A percentile compares a stretch with the other conserved stretches of the same genome.
Conservation (phyloP, 2,888 invertebrate genomes). For the Lepidocyrtoides sp. region DNA sequence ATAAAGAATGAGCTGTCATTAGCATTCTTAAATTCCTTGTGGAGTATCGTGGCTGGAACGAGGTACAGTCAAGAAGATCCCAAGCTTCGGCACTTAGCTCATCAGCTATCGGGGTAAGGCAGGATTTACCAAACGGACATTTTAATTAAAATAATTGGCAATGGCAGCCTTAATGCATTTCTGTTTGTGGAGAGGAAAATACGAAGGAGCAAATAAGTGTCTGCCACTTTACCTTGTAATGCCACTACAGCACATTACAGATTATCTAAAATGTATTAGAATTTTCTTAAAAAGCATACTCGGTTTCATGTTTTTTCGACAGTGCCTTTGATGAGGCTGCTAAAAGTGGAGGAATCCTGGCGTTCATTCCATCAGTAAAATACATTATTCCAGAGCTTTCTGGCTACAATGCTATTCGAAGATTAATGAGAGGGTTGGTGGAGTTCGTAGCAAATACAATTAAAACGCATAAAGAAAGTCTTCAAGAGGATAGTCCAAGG, state of each 20-base stretch:
- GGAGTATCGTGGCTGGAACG: slow-evolving; percentile 36
- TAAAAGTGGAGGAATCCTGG: slow-evolving; percentile 22
- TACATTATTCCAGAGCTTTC: slow-evolving; percentile 69
- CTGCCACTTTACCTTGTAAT: background rate
- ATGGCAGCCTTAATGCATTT: background rate
- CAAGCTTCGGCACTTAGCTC: slow-evolving; percentile 32
- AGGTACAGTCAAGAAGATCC: slow-evolving; percentile 73
- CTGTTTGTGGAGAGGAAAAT: background rate
- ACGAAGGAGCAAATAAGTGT: background rate
- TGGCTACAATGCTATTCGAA: slow-evolving; percentile 68
- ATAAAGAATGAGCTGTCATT: background rate
- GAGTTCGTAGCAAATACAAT: slow-evolving; percentile 25
- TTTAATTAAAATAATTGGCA: slow-evolving; percentile 45
- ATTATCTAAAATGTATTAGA: background rate
- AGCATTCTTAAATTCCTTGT: background rate
- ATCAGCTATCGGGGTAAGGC: slow-evolving; percentile 54
- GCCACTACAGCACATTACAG: background rate
- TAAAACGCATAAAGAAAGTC: slow-evolving; percentile 54
- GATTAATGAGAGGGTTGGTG: background rate
- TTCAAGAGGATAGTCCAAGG: slow-evolving; percentile 57
- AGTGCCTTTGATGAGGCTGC: slow-evolving; percentile 64
- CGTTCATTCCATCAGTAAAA: slow-evolving; percentile 41
- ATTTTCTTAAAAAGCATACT: background rate
- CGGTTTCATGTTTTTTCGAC: background rate
- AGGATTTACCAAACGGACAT: background rate